Conservation (phyloP, 2,888 invertebrate genomes). For the Oscheius sp. region DNA sequence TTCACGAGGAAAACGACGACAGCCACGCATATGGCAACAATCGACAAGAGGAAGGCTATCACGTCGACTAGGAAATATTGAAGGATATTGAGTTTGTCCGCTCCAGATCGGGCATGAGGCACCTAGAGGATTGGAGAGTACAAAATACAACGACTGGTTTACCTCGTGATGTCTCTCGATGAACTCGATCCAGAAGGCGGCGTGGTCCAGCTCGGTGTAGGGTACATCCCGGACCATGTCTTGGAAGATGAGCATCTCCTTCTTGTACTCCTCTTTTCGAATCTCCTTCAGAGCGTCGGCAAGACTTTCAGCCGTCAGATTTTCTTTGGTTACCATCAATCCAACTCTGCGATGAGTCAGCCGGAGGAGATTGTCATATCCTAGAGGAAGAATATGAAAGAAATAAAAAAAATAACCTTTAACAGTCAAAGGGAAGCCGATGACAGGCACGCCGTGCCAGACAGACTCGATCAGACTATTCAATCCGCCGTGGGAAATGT, state of each 20-base stretch:
- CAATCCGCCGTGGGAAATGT: slow-evolving; percentile 72
- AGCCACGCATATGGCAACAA: slow-evolving; percentile 19
- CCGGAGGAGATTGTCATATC: slow-evolving; percentile 54
- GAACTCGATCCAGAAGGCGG: slow-evolving; percentile 73
- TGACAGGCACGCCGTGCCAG: slow-evolving; percentile 71
- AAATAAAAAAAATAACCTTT: slow-evolving; percentile 26
- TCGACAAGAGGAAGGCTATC: slow-evolving; percentile 64
- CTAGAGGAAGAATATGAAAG: slow-evolving; percentile 14
- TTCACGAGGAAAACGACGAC: slow-evolving; percentile 28
- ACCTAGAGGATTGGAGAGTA: slow-evolving; percentile 46
- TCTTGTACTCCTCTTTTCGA: slow-evolving; percentile 56
- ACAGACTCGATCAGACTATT: slow-evolving; percentile 73
- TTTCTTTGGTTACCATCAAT: slow-evolving; percentile 61
- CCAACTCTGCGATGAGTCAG: slow-evolving; percentile 69
- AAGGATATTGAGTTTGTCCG: slow-evolving; percentile 72
- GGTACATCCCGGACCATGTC: slow-evolving; percentile 73
- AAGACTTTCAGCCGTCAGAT: slow-evolving; percentile 42
- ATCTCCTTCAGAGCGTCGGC: slow-evolving; percentile 50
- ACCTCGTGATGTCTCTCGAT: slow-evolving; percentile 73
- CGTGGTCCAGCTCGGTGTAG: slow-evolving; percentile 72
- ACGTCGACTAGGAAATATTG: slow-evolving; percentile 73
- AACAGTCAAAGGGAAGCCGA: slow-evolving; percentile 70
- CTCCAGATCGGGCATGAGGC: slow-evolving; percentile 72
- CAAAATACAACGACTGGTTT: background rate
- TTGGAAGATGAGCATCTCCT: slow-evolving; percentile 71